These are phyloP conservation scores for Tachina grossa DNA, from an alignment of 2,888 invertebrate species.

Conservation along the genomic window DNA sequence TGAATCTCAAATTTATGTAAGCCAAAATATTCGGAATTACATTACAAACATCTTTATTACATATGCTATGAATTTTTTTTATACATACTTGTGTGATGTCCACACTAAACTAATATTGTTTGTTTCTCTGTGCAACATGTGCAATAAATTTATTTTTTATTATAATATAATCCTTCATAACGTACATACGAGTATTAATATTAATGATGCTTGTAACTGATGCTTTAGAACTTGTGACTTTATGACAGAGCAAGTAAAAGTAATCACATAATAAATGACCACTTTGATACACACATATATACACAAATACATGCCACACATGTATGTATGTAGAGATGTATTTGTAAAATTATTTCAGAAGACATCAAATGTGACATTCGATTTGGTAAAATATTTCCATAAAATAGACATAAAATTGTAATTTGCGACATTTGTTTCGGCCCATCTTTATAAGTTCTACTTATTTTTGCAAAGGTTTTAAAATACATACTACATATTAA, in stretches of 20 bases:
- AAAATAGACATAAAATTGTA: slow-evolving; percentile 80
- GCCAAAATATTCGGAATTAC: too few species aligned
- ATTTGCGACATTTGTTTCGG: slow-evolving; percentile 80
- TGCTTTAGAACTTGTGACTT: slow-evolving; percentile 5
- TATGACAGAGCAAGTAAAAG: slow-evolving; percentile 34
- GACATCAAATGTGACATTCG: slow-evolving; percentile 74
- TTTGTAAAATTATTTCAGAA: slow-evolving; percentile 9
- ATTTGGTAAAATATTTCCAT: slow-evolving; percentile 77
- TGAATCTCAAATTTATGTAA: too few species aligned
- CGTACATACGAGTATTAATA: slow-evolving; percentile 70
- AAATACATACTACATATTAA: neutral
- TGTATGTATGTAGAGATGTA: too few species aligned
- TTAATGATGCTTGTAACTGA: slow-evolving; percentile 54
- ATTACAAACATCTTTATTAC: too few species aligned
- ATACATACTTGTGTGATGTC: neutral
- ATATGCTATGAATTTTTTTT: neutral
- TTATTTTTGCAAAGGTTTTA: slow-evolving; percentile 31
- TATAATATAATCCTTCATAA: slow-evolving; percentile 72
- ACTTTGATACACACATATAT: slow-evolving; percentile 52
- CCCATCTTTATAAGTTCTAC: slow-evolving; percentile 72
- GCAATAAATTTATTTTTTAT: slow-evolving; percentile 74
- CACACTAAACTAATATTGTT: neutral
- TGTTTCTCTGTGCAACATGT: slow-evolving; percentile 62
- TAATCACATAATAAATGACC: slow-evolving; percentile 70
- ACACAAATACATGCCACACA: neutral